Conservation (phyloP, 2,113 vertebrate species). For the Desmodus rotundus region DNA sequence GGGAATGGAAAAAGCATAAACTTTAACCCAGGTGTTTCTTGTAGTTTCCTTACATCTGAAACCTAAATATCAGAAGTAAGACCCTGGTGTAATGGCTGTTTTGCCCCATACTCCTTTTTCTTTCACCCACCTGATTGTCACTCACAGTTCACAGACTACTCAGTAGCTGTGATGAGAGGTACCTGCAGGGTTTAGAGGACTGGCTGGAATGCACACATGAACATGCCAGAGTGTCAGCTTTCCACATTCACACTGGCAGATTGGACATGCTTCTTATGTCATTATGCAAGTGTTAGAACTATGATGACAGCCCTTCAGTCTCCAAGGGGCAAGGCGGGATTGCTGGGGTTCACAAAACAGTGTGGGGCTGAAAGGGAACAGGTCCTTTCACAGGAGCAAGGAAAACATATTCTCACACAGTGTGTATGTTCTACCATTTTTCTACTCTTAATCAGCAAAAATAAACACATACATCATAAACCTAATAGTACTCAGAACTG, state of each 20-base stretch:
- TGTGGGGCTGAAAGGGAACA: background rate
- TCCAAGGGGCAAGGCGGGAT: background rate
- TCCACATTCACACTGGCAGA: conserved; percentile 26
- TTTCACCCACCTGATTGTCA: background rate
- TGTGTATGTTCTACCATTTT: background rate
- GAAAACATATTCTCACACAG: background rate
- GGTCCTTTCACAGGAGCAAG: background rate
- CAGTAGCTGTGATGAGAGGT: background rate
- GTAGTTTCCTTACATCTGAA: background rate
- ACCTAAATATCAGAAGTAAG: background rate
- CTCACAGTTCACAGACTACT: background rate
- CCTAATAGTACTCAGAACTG: background rate
- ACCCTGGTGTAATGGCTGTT: background rate
- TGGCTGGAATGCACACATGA: background rate
- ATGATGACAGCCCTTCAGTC: background rate
- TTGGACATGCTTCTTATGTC: background rate
- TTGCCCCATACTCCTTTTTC: background rate
- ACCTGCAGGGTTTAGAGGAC: background rate
- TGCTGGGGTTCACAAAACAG: background rate
- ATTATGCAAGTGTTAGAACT: conserved; percentile 29
- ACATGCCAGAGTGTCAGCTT: conserved; percentile 5
- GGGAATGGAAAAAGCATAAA: background rate
- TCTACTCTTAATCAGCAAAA: background rate
- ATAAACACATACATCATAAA: background rate
- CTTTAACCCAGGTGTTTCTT: background rate